These are phyloP conservation scores for Dicaeum eximium DNA, from an alignment of 2,113 vertebrate species.

Conservation along the genomic window DNA sequence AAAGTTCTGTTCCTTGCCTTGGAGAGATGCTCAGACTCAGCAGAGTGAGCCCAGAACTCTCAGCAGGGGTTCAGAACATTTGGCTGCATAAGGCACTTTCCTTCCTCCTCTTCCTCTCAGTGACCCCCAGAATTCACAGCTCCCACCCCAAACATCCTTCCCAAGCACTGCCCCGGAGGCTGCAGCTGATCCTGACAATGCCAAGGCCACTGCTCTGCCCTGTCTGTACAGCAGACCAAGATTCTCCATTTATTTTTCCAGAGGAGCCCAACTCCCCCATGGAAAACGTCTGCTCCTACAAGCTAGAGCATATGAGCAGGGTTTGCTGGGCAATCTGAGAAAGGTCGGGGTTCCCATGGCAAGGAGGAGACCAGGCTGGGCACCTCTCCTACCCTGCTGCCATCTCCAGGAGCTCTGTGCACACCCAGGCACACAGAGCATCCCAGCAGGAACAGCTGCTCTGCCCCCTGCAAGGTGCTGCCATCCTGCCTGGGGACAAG, in stretches of 20 bases:
- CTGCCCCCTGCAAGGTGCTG: not conserved
- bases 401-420: not conserved
- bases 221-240: not conserved
- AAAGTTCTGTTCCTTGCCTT: not conserved
- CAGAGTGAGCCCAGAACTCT: not conserved
- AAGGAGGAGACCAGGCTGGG: not conserved
- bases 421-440: not conserved
- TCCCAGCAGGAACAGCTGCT: accelerated
- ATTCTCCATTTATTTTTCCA: not conserved
- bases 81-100: not conserved
- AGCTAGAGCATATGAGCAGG: not conserved
- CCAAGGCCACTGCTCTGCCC: not conserved
- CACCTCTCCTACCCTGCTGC: not conserved
- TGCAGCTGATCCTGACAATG: not conserved
- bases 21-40: not conserved
- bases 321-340: not conserved
- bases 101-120: not conserved
- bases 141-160: accelerated
- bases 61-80: not conserved
- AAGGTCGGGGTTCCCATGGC: not conserved
- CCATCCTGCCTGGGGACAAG: not conserved
- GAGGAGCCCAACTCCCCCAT: not conserved
- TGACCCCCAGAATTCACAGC: not conserved
- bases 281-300: not conserved
- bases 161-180: not conserved